These are phyloP conservation scores for Atopsyche davidsoni DNA, from an alignment of 1,140 invertebrate species.

Conservation along the genomic window DNA sequence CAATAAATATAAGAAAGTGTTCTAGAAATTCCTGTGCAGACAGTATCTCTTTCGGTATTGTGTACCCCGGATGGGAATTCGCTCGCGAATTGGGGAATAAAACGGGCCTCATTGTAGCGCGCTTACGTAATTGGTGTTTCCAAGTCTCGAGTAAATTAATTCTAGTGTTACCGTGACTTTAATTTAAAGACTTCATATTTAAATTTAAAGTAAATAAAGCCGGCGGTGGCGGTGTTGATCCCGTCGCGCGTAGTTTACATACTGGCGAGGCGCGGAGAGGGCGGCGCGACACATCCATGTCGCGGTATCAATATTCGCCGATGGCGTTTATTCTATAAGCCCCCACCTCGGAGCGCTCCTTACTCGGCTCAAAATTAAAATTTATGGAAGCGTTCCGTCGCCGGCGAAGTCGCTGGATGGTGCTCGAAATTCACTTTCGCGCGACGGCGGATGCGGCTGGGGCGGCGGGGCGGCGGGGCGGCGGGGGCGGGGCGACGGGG, in stretches of 20 bases:
- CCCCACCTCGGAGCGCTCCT: constrained; percentile 15
- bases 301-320: constrained; percentile 20
- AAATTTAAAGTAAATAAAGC: not conserved
- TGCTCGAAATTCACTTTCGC: constrained; percentile 30
- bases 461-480: too few species aligned
- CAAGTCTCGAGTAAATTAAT: too few species aligned
- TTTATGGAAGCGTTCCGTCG: constrained; percentile 25
- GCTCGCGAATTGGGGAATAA: not conserved
- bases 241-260: too few species aligned
- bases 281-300: too few species aligned
- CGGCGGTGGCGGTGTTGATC: not conserved
- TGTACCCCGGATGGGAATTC: too few species aligned
- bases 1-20: not conserved
- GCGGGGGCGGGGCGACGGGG: not conserved
- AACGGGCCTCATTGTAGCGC: not conserved
- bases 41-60: not conserved
- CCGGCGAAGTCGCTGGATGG: too few species aligned
- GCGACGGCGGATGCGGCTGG: too few species aligned
- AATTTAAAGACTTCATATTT: too few species aligned
- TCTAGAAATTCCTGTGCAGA: not conserved
- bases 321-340: constrained; percentile 22
- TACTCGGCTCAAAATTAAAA: constrained; percentile 26
- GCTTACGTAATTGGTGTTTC: too few species aligned
- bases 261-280: too few species aligned
- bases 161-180: too few species aligned